phyloP scores from a whole-genome alignment of 2,888 invertebrate genomes.

The Euspilapteryx auroguttella region DNA sequence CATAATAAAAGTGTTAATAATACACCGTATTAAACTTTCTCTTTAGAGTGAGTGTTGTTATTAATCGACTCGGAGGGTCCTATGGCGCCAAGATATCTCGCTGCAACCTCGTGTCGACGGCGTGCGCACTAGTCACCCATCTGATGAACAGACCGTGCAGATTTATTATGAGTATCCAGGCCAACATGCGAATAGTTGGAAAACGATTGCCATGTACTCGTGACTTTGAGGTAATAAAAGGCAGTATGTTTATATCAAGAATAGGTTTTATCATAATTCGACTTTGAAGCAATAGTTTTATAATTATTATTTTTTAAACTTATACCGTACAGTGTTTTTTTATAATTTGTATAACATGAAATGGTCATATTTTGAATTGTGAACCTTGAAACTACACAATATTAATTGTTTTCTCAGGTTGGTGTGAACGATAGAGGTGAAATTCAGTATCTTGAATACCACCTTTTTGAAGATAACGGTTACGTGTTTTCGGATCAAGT shows the following conservation, averaged over 20 bases:
- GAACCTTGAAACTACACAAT: no score
- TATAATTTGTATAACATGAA: no score
- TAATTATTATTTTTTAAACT: no score
- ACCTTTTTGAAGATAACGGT: conserved; percentile 59
- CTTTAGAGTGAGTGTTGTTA: conserved; percentile 53
- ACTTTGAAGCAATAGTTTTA: no score
- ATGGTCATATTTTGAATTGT: no score
- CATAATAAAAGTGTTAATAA: no score
- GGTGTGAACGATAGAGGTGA: conserved; percentile 65
- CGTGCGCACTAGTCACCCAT: conserved; percentile 71
- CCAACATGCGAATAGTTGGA: conserved; percentile 71
- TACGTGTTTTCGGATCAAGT: conserved; percentile 54
- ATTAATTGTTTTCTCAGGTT: no score
- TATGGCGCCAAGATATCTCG: conserved; percentile 74
- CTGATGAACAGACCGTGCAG: conserved; percentile 68
- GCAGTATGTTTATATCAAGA: not conserved
- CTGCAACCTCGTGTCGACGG: conserved; percentile 57
- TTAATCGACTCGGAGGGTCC: conserved; percentile 66
- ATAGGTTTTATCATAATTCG: not conserved
- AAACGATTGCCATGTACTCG: conserved; percentile 64
- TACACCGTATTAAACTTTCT: no score
- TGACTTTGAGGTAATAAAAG: conserved; percentile 63
- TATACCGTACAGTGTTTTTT: no score
- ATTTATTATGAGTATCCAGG: conserved; percentile 69
- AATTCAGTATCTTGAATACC: conserved; percentile 65